These are phyloP conservation scores for Lasaia peninsularis DNA, from an alignment of 1,140 invertebrate genomes.

Conservation along the genomic window DNA sequence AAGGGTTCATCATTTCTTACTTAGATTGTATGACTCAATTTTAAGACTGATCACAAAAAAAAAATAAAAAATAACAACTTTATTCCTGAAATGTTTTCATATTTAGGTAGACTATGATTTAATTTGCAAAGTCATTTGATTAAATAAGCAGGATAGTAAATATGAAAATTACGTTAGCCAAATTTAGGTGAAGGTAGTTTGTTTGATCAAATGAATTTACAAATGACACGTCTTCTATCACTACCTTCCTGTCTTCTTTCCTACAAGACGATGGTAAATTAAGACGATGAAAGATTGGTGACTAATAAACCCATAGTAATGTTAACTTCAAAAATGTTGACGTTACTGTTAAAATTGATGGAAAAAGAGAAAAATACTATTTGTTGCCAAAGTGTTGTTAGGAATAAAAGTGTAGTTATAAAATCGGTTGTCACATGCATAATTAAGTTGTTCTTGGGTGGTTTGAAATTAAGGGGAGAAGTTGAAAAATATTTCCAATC, in stretches of 20 bases:
- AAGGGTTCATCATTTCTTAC: constrained; percentile 71
- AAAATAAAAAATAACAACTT: constrained; percentile 47
- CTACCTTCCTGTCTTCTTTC: constrained; percentile 63
- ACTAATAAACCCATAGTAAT: constrained; percentile 46
- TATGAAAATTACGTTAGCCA: constrained; percentile 48
- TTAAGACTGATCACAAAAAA: constrained; percentile 75
- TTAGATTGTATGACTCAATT: constrained; percentile 76
- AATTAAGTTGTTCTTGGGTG: constrained; percentile 74
- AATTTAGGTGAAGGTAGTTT: constrained; percentile 39
- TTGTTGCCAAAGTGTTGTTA: constrained; percentile 77
- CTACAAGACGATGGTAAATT: constrained; percentile 56
- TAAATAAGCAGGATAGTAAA: constrained; percentile 34
- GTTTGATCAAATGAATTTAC: constrained; percentile 28
- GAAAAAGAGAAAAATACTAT: constrained; percentile 64
- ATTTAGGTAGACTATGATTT: constrained; percentile 45
- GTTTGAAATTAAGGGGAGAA: constrained; percentile 70
- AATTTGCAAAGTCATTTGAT: constrained; percentile 35
- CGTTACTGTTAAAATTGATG: constrained; percentile 65
- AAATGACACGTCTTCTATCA: constrained; percentile 38
- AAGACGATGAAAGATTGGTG: constrained; percentile 48
- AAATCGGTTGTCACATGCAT: constrained; percentile 75
- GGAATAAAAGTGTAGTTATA: constrained; percentile 72
- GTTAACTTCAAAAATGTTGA: constrained; percentile 61
- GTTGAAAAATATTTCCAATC: constrained; percentile 76
- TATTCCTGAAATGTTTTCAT: constrained; percentile 56